Conservation (phyloP, 2,797 vertebrate genomes). For the Rhinella marina region DNA sequence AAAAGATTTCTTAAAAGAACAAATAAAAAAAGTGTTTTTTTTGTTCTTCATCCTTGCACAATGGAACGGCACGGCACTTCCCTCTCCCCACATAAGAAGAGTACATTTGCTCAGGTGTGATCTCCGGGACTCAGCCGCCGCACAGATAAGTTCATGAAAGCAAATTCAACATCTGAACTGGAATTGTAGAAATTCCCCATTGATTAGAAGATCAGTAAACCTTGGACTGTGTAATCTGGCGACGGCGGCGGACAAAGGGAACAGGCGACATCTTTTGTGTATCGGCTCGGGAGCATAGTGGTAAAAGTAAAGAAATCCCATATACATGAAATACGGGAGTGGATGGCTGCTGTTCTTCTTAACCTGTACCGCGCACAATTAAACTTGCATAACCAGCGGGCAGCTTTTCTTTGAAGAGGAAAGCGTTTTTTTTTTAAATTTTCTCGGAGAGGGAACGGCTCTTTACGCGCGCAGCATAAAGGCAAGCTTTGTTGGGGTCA, state of each 20-base stretch:
- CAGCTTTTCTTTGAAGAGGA: slow-evolving; percentile 34
- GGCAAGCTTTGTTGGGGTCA: slow-evolving; percentile 52
- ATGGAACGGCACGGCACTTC: background rate
- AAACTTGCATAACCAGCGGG: slow-evolving; percentile 45
- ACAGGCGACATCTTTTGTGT: background rate
- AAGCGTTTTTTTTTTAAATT: background rate
- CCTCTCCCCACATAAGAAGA: background rate
- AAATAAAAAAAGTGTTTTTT: background rate
- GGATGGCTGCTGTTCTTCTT: slow-evolving; percentile 25
- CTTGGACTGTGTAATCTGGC: background rate
- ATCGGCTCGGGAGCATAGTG: background rate
- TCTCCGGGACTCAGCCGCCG: background rate
- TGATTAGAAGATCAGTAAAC: slow-evolving; percentile 40
- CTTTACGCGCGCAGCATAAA: slow-evolving; percentile 31
- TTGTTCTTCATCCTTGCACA: background rate
- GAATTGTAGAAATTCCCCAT: slow-evolving; percentile 1
- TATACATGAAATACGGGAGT: background rate
- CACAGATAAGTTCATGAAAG: slow-evolving; percentile 12
- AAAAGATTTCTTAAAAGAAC: background rate
- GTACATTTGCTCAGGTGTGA: background rate
- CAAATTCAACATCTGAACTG: slow-evolving; percentile 11
- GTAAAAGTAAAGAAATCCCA: slow-evolving; percentile 11
- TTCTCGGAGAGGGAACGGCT: slow-evolving; percentile 11
- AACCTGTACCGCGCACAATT: slow-evolving; percentile 43
- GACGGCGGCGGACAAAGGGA: background rate